Evolutionary conservation across 1,140 invertebrate genomes (phyloP).

Genomic region (Zaprionus inermis): DNA sequence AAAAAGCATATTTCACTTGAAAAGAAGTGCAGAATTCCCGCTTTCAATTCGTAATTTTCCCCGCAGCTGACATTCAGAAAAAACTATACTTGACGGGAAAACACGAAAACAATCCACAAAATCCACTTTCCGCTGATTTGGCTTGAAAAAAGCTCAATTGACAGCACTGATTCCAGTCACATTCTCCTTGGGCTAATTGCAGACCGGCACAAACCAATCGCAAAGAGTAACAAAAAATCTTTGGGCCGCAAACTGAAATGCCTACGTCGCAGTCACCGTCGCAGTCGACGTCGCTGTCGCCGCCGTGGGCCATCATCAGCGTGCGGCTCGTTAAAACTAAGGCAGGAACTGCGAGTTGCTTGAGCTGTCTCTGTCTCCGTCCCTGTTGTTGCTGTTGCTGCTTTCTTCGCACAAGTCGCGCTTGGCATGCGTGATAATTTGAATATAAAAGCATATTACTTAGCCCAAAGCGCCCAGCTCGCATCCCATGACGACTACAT

Average conservation of each 20-base stretch:
- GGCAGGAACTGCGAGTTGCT: conserved; percentile 9
- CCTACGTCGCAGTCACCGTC: not conserved
- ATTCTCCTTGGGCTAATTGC: conserved; percentile 40
- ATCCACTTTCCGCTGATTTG: no score
- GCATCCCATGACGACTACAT: conserved; percentile 49
- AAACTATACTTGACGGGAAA: no score
- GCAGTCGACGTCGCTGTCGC: not conserved
- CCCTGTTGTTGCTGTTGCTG: not conserved
- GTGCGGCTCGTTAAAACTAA: conserved; percentile 64
- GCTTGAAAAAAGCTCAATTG: no score
- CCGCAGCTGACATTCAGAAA: no score
- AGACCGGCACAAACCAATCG: conserved; percentile 50
- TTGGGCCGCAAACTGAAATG: not conserved
- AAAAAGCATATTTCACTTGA: no score
- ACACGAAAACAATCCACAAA: no score
- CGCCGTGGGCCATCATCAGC: conserved; percentile 68
- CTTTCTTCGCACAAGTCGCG: conserved; percentile 22
- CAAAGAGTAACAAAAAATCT: conserved; percentile 40
- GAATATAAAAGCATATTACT: conserved; percentile 76
- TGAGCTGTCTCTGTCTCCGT: not conserved
- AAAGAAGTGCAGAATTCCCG: no score
- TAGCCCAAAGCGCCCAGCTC: conserved; percentile 43
- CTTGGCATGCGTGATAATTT: conserved; percentile 77
- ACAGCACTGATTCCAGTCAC: not conserved
- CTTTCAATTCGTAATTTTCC: no score